phyloP scores from a whole-genome alignment of 2,888 invertebrate genomes.

The Eurois occulta region DNA sequence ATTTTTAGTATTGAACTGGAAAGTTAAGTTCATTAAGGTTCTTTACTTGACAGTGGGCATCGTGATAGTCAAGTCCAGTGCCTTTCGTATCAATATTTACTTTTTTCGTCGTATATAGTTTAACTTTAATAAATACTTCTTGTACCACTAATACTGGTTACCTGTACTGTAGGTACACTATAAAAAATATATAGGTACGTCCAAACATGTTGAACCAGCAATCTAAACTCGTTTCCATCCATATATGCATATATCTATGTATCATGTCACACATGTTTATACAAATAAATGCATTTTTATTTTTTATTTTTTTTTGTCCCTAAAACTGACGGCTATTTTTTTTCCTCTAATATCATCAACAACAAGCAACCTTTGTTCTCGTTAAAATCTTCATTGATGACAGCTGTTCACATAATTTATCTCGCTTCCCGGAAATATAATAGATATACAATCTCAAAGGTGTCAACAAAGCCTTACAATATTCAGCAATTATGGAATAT shows the following conservation, averaged over 20 bases:
- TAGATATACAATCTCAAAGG: neutral
- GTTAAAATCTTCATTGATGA: neutral
- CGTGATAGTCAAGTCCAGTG: neutral
- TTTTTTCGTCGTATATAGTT: neutral
- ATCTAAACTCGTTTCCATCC: no score
- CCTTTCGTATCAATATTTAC: neutral
- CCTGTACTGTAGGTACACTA: neutral
- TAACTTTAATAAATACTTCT: neutral
- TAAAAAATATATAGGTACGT: no score
- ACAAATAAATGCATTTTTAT: no score
- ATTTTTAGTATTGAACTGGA: neutral
- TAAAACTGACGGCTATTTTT: neutral
- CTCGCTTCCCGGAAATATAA: neutral
- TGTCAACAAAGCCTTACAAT: neutral
- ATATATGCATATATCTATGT: no score
- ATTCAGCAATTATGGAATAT: conserved; percentile 15
- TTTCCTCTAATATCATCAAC: neutral
- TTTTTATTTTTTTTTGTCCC: no score
- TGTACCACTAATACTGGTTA: neutral
- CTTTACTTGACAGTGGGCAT: neutral
- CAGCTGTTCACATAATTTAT: neutral
- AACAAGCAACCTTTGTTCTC: neutral
- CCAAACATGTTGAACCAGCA: no score
- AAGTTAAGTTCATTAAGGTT: neutral
- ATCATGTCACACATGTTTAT: no score